phyloP scores from a whole-genome alignment of 2,113 vertebrate genomes.

The Rhabdomys dilectus region DNA sequence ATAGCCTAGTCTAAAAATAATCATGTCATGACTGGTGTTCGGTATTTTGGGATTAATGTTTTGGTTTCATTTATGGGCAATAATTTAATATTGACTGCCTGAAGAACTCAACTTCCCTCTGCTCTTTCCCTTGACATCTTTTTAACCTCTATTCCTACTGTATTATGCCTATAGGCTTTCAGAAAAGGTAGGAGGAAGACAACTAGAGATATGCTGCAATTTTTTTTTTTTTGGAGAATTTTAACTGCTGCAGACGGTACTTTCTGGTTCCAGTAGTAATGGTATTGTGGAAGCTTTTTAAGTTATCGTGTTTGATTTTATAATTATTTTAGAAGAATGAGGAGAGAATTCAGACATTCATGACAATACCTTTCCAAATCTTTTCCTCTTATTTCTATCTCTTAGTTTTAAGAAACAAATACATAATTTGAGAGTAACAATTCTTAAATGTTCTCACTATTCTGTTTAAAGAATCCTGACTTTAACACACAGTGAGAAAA shows the following conservation, averaged over 20 bases:
- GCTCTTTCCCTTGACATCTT: background rate
- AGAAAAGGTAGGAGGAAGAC: background rate
- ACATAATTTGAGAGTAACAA: background rate
- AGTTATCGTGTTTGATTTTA: background rate
- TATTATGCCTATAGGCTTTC: background rate
- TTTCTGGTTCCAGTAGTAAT: background rate
- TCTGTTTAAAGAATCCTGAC: constrained; percentile 62
- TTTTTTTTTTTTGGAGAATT: background rate
- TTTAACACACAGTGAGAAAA: constrained; percentile 60
- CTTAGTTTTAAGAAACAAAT: constrained; percentile 69
- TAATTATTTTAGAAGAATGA: background rate
- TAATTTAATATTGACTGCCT: background rate
- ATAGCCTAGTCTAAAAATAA: background rate
- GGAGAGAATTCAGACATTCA: background rate
- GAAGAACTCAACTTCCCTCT: background rate
- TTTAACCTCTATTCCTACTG: background rate
- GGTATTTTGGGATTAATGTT: background rate
- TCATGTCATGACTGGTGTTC: background rate
- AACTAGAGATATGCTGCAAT: background rate
- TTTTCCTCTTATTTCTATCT: constrained; percentile 48
- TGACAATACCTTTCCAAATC: background rate
- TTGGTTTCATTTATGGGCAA: background rate
- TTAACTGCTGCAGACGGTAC: background rate
- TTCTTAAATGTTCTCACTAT: constrained; percentile 20
- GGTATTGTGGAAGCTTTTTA: background rate